phyloP scores from a whole-genome alignment of 2,797 vertebrate species.

The Merluccius polli region DNA sequence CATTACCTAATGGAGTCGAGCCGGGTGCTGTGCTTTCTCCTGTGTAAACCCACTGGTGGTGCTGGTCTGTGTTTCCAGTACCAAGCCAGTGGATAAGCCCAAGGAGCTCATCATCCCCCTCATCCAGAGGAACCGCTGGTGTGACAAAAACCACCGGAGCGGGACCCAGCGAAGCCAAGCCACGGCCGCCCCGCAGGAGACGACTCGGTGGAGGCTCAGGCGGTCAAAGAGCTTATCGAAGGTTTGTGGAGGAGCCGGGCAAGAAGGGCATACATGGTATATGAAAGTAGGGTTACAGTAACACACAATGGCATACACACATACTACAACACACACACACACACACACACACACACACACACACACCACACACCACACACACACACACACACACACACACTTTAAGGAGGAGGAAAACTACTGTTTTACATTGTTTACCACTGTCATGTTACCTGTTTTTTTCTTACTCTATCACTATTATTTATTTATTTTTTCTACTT shows the following conservation, averaged over 20 bases:
- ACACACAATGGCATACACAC: too few species aligned
- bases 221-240: slow-evolving; percentile 87
- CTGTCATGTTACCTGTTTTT: too few species aligned
- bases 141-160: slow-evolving; percentile 35
- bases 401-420: too few species aligned
- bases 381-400: too few species aligned
- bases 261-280: not conserved
- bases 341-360: too few species aligned
- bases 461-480: too few species aligned
- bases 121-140: slow-evolving; percentile 79
- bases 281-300: not conserved
- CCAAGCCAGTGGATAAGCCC: slow-evolving; percentile 68
- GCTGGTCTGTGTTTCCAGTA: slow-evolving; percentile 51
- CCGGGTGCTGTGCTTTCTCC: not conserved
- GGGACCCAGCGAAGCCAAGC: slow-evolving; percentile 36
- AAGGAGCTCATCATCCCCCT: slow-evolving; percentile 77
- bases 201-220: slow-evolving; percentile 80
- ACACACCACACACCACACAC: too few species aligned
- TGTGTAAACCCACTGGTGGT: not conserved
- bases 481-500: too few species aligned
- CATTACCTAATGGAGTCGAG: too few species aligned
- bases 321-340: too few species aligned
- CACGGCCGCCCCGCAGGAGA: slow-evolving; percentile 9
- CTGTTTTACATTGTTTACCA: too few species aligned
- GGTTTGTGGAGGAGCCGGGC: slow-evolving; percentile 56